A percentile compares a stretch with the other conserved stretches of the same genome.
Evolutionary conservation across 1,140 invertebrate genomes (phyloP).

Genomic region (Cydia strobilella): DNA sequence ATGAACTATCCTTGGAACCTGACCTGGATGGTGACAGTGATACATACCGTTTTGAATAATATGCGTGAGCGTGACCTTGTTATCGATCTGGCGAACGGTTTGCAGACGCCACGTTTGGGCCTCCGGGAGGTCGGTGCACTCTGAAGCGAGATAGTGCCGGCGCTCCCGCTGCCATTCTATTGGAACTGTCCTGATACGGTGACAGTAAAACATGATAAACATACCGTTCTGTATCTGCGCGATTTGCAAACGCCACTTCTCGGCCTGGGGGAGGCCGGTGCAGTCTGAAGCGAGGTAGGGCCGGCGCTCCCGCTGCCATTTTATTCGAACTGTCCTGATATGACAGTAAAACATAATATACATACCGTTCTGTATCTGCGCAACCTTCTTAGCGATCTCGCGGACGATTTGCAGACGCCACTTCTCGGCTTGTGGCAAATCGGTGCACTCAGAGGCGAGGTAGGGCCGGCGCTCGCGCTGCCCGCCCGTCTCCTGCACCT

Average conservation of each 20-base stretch:
- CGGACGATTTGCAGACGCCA: conserved; percentile 97
- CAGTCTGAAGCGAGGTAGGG: conserved; percentile 97
- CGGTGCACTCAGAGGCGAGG: conserved; percentile 95
- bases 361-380: conserved; percentile 91
- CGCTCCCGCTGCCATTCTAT: conserved; percentile 87
- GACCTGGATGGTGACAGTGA: too few relatives aligned
- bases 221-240: conserved; percentile 98
- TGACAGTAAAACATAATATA: background rate
- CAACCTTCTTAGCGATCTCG: conserved; percentile 99
- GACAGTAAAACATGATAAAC: conserved; percentile 16
- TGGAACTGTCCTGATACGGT: background rate
- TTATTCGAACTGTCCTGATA: too few relatives aligned
- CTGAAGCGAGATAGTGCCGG: conserved; percentile 95
- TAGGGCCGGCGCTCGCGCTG: conserved; percentile 93
- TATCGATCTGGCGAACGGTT: conserved; percentile 97
- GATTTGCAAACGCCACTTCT: conserved; percentile 98
- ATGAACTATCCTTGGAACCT: too few relatives aligned
- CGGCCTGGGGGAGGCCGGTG: conserved; percentile 92
- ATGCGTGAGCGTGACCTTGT: conserved; percentile 95
- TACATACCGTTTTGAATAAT: conserved; percentile 91
- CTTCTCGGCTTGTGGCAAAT: conserved; percentile 94
- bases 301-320: conserved; percentile 92
- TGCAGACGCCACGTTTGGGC: conserved; percentile 97
- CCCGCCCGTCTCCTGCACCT: conserved; percentile 90
- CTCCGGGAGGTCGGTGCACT: conserved; percentile 93